phyloP scores from a whole-genome alignment of 2,113 vertebrate species.

The Tachuris rubrigastra region DNA sequence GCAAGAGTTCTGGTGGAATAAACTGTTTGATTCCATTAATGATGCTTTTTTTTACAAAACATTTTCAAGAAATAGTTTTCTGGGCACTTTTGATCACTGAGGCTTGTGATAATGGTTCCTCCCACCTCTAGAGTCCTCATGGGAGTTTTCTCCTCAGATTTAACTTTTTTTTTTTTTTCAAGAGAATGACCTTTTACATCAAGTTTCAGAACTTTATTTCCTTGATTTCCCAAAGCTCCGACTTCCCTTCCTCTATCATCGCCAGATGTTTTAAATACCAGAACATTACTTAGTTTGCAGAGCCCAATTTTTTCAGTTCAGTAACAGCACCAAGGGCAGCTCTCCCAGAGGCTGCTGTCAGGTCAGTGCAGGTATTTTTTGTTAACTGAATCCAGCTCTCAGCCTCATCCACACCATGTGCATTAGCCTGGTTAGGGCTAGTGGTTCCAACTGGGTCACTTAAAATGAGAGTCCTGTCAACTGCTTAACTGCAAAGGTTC shows the following conservation, averaged over 20 bases:
- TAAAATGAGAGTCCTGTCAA: not conserved
- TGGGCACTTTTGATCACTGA: not conserved
- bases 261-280: not conserved
- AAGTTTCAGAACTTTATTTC: not conserved
- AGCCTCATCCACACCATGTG: rapidly evolving
- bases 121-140: not conserved
- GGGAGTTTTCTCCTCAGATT: not conserved
- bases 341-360: not conserved
- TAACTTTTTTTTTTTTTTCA: not conserved
- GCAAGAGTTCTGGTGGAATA: not conserved
- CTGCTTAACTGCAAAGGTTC: not conserved
- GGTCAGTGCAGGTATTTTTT: not conserved
- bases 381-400: not conserved
- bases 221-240: not conserved
- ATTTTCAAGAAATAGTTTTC: not conserved
- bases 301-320: not conserved
- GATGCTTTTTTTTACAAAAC: not conserved
- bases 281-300: not conserved
- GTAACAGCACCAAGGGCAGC: not conserved
- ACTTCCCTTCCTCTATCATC: not conserved
- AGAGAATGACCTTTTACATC: not conserved
- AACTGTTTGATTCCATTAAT: not conserved
- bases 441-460: not conserved
- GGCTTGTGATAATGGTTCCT: not conserved
- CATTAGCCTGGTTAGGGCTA: not conserved